phyloP scores from a whole-genome alignment of 2,797 vertebrate species.

The Pagetopsis macropterus region DNA sequence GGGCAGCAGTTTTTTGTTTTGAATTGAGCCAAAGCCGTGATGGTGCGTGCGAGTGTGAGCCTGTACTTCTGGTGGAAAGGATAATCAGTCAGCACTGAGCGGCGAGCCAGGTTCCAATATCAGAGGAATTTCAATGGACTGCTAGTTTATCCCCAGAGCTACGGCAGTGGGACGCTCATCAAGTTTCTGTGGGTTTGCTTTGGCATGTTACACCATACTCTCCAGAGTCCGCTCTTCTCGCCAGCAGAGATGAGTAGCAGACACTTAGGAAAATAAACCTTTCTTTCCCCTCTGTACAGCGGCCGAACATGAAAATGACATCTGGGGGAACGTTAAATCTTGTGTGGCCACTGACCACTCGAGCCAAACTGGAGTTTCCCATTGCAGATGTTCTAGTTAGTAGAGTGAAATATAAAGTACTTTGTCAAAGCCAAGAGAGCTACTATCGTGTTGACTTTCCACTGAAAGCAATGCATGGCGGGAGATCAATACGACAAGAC shows the following conservation, averaged over 20 bases:
- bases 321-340: slow-evolving; percentile 64
- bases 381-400: slow-evolving; percentile 18
- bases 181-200: slow-evolving; percentile 73
- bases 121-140: slow-evolving; percentile 72
- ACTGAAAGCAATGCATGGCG: slow-evolving; percentile 9
- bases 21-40: slow-evolving; percentile 4
- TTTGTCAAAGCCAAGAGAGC: slow-evolving; percentile 18
- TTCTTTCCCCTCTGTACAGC: slow-evolving; percentile 28
- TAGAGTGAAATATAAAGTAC: background rate
- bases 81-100: slow-evolving; percentile 35
- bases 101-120: slow-evolving; percentile 48
- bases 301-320: slow-evolving; percentile 63
- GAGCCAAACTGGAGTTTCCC: slow-evolving; percentile 14
- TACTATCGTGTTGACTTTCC: slow-evolving; percentile 27
- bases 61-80: slow-evolving; percentile 18
- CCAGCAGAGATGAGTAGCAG: slow-evolving; percentile 65
- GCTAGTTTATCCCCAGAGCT: slow-evolving; percentile 59
- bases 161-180: slow-evolving; percentile 56
- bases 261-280: slow-evolving; percentile 66
- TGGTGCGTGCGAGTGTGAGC: background rate
- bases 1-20: slow-evolving; percentile 9
- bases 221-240: slow-evolving; percentile 31
- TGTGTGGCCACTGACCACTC: slow-evolving; percentile 59
- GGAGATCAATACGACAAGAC: slow-evolving; percentile 58
- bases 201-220: slow-evolving; percentile 61